Evolutionary conservation across 2,797 vertebrate genomes (phyloP).

Genomic region (Enteromius viviparus): DNA sequence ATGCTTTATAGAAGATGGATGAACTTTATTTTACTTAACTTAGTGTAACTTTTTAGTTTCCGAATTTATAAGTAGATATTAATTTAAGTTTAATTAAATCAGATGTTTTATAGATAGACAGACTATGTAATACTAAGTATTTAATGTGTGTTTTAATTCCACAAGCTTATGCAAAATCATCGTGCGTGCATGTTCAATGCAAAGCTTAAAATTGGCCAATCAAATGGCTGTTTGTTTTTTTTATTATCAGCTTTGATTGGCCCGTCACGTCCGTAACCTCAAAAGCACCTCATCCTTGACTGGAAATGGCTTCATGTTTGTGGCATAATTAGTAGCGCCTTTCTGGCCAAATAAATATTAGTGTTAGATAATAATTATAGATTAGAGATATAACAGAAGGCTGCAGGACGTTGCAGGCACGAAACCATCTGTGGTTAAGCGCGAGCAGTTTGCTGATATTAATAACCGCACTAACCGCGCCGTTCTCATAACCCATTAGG

Average conservation of each 20-base stretch:
- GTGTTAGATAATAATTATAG: slow-evolving; percentile 43
- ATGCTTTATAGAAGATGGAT: too few relatives aligned
- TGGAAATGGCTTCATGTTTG: slow-evolving; percentile 5
- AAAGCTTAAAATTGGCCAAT: background rate
- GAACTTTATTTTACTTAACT: too few relatives aligned
- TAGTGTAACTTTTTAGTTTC: too few relatives aligned
- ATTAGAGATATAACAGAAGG: slow-evolving; percentile 48
- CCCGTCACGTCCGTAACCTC: background rate
- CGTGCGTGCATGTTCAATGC: background rate
- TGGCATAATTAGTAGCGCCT: slow-evolving; percentile 15
- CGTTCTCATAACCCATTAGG: slow-evolving; percentile 46
- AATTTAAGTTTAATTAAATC: background rate
- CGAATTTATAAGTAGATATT: background rate
- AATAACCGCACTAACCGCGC: slow-evolving; percentile 41
- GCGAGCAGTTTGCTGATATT: slow-evolving; percentile 30
- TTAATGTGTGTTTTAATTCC: background rate
- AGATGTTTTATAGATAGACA: background rate
- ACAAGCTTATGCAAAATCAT: background rate
- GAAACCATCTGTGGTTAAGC: slow-evolving; percentile 47
- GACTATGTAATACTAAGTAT: too few relatives aligned
- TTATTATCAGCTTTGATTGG: background rate
- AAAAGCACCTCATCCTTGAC: background rate
- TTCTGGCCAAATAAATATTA: slow-evolving; percentile 44
- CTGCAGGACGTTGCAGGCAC: slow-evolving; percentile 6
- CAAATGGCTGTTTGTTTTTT: background rate